Percentiles rank a stretch among this genome's conserved stretches.
These are phyloP conservation scores for Scolopax bukidnonensis DNA, from an alignment of 2,797 vertebrate genomes.

Conservation along the genomic window DNA sequence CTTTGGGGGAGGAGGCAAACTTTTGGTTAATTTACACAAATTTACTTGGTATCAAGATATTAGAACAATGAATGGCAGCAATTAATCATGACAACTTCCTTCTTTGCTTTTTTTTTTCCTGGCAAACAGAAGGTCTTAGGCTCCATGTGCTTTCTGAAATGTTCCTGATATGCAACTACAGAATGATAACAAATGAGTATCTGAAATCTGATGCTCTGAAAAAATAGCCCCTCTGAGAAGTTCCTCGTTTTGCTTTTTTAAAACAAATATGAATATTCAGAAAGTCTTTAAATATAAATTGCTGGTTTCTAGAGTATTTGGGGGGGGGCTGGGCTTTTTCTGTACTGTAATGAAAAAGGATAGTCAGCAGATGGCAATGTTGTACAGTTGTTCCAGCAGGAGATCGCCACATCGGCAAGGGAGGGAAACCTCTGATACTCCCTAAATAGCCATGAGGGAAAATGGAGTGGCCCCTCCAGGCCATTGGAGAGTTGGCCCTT, in stretches of 20 bases:
- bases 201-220: neutral
- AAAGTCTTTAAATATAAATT: neutral
- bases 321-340: neutral
- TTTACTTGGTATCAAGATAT: neutral
- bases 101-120: fast-evolving
- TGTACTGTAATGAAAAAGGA: neutral
- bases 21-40: neutral
- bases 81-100: neutral
- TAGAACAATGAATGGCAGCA: neutral
- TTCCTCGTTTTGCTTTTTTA: neutral
- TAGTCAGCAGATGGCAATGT: slow-evolving; percentile 56
- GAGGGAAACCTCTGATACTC: neutral
- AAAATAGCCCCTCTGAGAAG: neutral
- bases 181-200: neutral
- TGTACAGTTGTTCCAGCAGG: neutral
- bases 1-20: neutral
- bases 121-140: neutral
- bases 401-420: neutral
- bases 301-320: neutral
- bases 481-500: neutral
- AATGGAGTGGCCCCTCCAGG: neutral
- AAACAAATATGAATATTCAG: neutral
- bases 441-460: neutral
- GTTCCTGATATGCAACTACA: neutral
- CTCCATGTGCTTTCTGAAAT: neutral